These are phyloP conservation scores for Ctenopoma multispine DNA, from an alignment of 2,797 vertebrate species.

Conservation along the genomic window DNA sequence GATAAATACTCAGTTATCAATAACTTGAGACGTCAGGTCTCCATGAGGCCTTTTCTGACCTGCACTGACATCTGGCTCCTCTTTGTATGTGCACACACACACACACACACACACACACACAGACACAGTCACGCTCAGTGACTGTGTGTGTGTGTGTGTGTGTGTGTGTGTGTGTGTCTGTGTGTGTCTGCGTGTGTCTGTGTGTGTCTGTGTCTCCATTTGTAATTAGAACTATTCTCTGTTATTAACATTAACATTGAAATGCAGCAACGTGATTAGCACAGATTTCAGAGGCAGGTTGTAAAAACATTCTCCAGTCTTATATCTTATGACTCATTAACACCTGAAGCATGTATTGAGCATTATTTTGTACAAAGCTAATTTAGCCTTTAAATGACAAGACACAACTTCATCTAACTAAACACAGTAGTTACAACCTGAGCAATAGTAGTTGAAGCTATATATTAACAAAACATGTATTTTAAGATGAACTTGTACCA, in stretches of 20 bases:
- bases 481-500: too few relatives aligned
- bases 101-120: too few relatives aligned
- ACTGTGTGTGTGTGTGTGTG: conserved; percentile 9
- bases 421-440: too few relatives aligned
- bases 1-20: not conserved
- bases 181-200: too few relatives aligned
- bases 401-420: not conserved
- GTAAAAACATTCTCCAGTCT: conserved; percentile 11
- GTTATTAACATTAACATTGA: not conserved
- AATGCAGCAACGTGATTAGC: not conserved
- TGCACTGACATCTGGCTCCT: conserved; percentile 60
- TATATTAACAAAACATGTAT: too few relatives aligned
- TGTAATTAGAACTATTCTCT: too few relatives aligned
- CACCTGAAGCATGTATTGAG: not conserved
- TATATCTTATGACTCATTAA: conserved; percentile 21
- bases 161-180: conserved; percentile 10
- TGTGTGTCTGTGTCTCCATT: too few relatives aligned
- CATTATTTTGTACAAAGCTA: not conserved
- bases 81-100: conserved; percentile 22
- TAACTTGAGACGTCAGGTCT: not conserved
- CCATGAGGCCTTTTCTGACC: conserved; percentile 6
- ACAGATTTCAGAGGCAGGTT: not conserved
- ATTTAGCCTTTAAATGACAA: not conserved
- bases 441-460: too few relatives aligned
- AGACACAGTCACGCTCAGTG: too few relatives aligned